Evolutionary conservation across 1,140 invertebrate species (phyloP).

Genomic region (Aleiodes sp.): DNA sequence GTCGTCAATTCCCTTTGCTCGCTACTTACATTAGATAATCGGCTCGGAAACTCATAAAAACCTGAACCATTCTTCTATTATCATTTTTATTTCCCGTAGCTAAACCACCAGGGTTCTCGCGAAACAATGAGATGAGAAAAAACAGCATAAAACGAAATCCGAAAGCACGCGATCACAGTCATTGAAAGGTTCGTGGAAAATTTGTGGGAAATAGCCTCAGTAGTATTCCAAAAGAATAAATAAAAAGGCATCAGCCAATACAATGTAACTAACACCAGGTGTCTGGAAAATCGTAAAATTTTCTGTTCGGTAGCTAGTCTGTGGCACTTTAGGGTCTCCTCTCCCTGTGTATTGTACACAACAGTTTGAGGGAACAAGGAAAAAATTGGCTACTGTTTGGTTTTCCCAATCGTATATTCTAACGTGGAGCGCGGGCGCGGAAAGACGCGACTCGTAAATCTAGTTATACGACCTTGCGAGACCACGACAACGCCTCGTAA

Average conservation of each 20-base stretch:
- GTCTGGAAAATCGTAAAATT: slow-evolving; percentile 31
- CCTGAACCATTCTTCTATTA: not conserved
- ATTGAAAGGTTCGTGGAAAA: slow-evolving; percentile 1
- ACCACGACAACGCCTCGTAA: slow-evolving; percentile 37
- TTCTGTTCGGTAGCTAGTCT: not conserved
- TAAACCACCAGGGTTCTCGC: not conserved
- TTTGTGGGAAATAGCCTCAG: not conserved
- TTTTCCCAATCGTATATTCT: slow-evolving; percentile 32
- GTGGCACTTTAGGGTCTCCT: not conserved
- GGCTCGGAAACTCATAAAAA: slow-evolving; percentile 10
- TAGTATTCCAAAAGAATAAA: not conserved
- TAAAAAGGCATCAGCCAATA: not conserved
- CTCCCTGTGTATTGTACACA: not conserved
- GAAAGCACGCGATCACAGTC: not conserved
- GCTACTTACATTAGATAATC: slow-evolving; percentile 47
- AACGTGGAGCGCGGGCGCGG: slow-evolving; percentile 15
- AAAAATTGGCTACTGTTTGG: slow-evolving; percentile 2
- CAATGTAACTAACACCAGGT: slow-evolving; percentile 23
- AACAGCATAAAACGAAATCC: not conserved
- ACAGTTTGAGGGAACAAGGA: not conserved
- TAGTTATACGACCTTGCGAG: slow-evolving; percentile 35
- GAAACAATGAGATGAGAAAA: not conserved
- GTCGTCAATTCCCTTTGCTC: slow-evolving; percentile 35
- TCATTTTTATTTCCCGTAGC: not conserved
- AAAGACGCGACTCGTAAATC: slow-evolving; percentile 33